A percentile compares a stretch with the other conserved stretches of the same genome.
These are phyloP conservation scores for Clunio marinus DNA, from an alignment of 2,888 invertebrate genomes.

Conservation along the genomic window DNA sequence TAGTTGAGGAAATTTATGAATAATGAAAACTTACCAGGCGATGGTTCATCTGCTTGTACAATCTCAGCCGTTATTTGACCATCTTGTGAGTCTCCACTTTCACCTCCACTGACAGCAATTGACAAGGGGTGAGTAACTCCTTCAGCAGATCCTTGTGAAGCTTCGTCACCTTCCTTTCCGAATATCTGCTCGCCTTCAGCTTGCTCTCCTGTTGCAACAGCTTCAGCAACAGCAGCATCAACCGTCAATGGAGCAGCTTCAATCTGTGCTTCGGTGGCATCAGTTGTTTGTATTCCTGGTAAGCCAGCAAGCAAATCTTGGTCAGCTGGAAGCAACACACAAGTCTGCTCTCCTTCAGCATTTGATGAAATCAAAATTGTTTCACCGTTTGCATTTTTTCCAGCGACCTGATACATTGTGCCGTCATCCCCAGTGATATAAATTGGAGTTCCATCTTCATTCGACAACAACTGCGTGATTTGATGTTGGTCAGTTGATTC, in stretches of 20 bases:
- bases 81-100: conserved; percentile 54
- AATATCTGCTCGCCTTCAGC: conserved; percentile 36
- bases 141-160: conserved; percentile 18
- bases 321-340: conserved; percentile 62
- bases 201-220: conserved; percentile 42
- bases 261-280: conserved; percentile 15
- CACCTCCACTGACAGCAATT: conserved; percentile 44
- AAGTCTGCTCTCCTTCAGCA: conserved; percentile 70
- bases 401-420: conserved; percentile 61
- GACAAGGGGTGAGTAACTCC: conserved; percentile 41
- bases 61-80: conserved; percentile 82
- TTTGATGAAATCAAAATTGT: conserved; percentile 69
- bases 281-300: conserved; percentile 27
- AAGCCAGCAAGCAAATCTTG: conserved; percentile 47
- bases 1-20: no score
- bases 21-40: conserved; percentile 60
- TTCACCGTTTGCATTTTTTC: conserved; percentile 76
- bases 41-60: conserved; percentile 77
- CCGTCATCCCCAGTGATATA: conserved; percentile 81
- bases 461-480: conserved; percentile 50
- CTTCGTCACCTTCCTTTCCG: conserved; percentile 41
- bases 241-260: conserved; percentile 53
- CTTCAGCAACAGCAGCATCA: conserved; percentile 51
- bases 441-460: conserved; percentile 63
- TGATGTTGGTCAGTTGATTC: conserved; percentile 40